These are phyloP conservation scores for Tortrix viridana DNA, from an alignment of 2,888 invertebrate genomes.

Conservation along the genomic window DNA sequence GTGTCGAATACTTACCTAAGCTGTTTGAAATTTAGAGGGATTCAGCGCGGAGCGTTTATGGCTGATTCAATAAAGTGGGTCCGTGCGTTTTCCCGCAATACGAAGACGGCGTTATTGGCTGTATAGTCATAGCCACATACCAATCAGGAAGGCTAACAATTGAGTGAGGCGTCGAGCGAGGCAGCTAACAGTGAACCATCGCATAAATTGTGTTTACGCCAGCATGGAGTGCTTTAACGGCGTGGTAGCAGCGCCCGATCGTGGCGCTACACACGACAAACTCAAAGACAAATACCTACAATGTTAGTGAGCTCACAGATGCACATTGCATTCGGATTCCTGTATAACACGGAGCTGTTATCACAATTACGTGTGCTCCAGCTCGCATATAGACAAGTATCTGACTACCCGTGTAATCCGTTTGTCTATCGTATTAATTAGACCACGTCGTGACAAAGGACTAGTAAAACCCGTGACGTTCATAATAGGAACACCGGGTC, in stretches of 20 bases:
- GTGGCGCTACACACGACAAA: constrained; percentile 24
- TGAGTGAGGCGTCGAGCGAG: constrained; percentile 43
- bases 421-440: background rate
- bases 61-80: constrained; percentile 44
- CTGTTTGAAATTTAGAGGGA: constrained; percentile 22
- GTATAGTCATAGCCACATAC: constrained; percentile 47
- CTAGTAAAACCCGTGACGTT: no score
- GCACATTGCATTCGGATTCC: constrained; percentile 15
- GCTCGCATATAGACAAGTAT: background rate
- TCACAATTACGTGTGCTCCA: background rate
- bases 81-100: constrained; percentile 43
- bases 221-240: constrained; percentile 39
- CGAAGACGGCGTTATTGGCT: constrained; percentile 44
- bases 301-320: constrained; percentile 11
- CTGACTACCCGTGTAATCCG: background rate
- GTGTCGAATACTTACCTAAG: constrained; percentile 9
- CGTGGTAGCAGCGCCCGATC: constrained; percentile 20
- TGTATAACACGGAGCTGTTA: background rate
- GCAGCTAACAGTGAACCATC: constrained; percentile 40
- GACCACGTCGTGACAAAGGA: background rate
- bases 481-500: no score
- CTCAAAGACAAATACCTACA: constrained; percentile 29
- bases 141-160: constrained; percentile 48
- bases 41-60: constrained; percentile 9
- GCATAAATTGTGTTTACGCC: constrained; percentile 46